Base-by-base conservation (phyloP, 2,888 invertebrate genomes). In the Xestia rhomboidea region DNA sequence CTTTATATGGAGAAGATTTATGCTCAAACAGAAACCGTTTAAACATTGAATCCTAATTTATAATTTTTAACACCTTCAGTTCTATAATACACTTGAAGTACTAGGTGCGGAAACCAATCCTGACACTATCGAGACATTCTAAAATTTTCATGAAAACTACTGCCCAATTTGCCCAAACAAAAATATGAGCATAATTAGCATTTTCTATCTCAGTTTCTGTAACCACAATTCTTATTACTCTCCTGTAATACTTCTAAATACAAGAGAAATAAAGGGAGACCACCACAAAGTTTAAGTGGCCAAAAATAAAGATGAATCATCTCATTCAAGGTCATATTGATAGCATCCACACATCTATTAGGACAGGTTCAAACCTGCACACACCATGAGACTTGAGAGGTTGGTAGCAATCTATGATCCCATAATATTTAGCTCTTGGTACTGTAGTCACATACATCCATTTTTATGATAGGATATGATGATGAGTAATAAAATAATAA, bases 231-330 rank as follows among this genome's bases (percentile, higher is more conserved):
- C 27, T 8, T 2, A 34, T 6, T 34, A n/a, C 2, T 34, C 57
- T 18, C 18, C 4, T 34, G 41, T 10, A 27, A 78, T 18, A 11
- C 18, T 30, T 57, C 7, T n/a, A 3, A 30, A 41, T 30, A 68
- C 5, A 13, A 6, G 10, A 57, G 3, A 21, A 34, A 57, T 15
- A 41, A 49, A 34, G 0, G 15, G 34, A n/a, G 34, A 44, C 15
- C 34, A 83, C 64, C 68, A 30, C 21, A 13, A n/a, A 51, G 27
- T 54, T n/a, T 15, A 30, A 54, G 27, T 82, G n/a, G 30, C 7
- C 41, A 75, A 75, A 79, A 79, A 51, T 57, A 68, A 77, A 62
- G n/a, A 79, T 81, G 81, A 84, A 44, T 81, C 68, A 72, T 68
- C 30, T 30, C 4, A 21, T n/a, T 46, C 80, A 81, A 84, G 72